Evolutionary conservation across 2,888 invertebrate genomes (phyloP).

Genomic region (Leptothorax acervorum): DNA sequence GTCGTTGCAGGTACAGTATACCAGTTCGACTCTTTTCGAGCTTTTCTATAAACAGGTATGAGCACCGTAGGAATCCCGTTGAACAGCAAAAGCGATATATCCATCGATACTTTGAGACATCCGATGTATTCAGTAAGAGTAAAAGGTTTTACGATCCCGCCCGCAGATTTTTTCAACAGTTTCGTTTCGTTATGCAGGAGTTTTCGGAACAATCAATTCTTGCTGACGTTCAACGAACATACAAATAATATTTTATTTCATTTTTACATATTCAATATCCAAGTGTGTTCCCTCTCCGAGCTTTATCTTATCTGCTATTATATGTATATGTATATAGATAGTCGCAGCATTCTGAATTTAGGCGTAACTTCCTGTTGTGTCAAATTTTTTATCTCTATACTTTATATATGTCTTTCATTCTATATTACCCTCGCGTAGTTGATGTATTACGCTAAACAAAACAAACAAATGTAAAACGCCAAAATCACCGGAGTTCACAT

Average conservation of each 20-base stretch:
- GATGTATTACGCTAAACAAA: not conserved
- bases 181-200: not conserved
- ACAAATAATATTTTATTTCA: not conserved
- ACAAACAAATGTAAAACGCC: not conserved
- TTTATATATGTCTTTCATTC: not conserved
- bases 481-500: too few species aligned
- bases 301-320: conserved; percentile 37
- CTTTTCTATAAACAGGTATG: conserved; percentile 35
- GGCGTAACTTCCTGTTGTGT: conserved; percentile 13
- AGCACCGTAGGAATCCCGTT: conserved; percentile 32
- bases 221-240: not conserved
- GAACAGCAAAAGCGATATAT: conserved; percentile 7
- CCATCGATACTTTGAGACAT: conserved; percentile 16
- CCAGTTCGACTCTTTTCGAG: conserved; percentile 28
- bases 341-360: not conserved
- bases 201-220: not conserved
- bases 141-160: not conserved
- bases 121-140: not conserved
- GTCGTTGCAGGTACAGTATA: conserved; percentile 33
- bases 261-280: conserved; percentile 6
- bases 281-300: not conserved
- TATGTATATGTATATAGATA: conserved; percentile 23
- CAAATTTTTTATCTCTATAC: conserved; percentile 12
- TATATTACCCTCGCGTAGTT: not conserved
- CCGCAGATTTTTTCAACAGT: not conserved